Evolutionary conservation across 2,113 vertebrate species (phyloP).

Genomic region (Typhlomys cinereus): DNA sequence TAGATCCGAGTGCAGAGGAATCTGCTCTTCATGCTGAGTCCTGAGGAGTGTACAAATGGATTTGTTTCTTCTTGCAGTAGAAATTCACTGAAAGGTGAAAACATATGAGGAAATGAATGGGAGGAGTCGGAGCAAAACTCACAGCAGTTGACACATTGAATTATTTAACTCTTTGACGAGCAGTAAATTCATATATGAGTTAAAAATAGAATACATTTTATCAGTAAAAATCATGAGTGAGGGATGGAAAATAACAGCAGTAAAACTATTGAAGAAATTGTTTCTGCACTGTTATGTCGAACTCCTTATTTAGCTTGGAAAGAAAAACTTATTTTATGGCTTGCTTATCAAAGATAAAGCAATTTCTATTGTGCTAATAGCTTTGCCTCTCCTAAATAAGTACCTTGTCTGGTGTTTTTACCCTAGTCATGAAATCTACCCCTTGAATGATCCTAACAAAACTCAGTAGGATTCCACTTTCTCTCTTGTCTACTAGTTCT

Average conservation of each 20-base stretch:
- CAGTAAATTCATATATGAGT: not conserved
- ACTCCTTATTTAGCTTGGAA: not conserved
- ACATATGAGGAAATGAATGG: not conserved
- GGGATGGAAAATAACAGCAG: not conserved
- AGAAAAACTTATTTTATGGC: not conserved
- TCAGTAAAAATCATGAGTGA: slow-evolving; percentile 4
- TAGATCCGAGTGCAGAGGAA: no score
- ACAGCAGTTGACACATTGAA: fast-evolving
- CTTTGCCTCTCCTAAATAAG: not conserved
- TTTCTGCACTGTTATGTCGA: not conserved
- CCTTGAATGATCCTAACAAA: not conserved
- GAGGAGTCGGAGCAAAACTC: not conserved
- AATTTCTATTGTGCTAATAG: not conserved
- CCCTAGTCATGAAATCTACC: not conserved
- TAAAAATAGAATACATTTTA: not conserved
- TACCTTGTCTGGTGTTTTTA: not conserved
- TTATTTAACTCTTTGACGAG: not conserved
- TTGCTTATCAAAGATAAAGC: not conserved
- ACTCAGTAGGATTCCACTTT: not conserved
- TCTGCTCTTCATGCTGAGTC: no score
- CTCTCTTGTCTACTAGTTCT: not conserved
- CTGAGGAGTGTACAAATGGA: not conserved
- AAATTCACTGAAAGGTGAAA: not conserved
- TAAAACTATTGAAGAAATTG: slow-evolving; percentile 19
- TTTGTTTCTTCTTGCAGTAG: not conserved